phyloP scores from a whole-genome alignment of 2,113 vertebrate genomes.

The Chaenocephalus aceratus region DNA sequence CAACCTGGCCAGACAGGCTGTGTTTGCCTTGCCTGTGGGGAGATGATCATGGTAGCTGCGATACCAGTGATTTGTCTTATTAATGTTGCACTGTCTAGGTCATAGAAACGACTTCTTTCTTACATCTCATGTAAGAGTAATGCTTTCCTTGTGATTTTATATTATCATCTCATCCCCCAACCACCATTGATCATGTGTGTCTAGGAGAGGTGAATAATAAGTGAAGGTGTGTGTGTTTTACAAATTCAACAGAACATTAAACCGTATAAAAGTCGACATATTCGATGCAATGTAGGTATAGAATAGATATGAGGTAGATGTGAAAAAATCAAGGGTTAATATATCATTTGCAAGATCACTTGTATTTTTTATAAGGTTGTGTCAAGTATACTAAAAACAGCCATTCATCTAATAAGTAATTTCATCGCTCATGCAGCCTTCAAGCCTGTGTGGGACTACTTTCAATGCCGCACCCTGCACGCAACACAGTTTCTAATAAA shows the following conservation, averaged over 20 bases:
- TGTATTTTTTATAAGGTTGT: conserved; percentile 58
- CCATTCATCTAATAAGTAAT: conserved; percentile 70
- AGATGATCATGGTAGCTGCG: conserved; percentile 44
- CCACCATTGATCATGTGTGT: conserved; percentile 39
- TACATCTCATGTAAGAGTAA: conserved; percentile 49
- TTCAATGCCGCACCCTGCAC: conserved; percentile 34
- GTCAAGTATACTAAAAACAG: conserved; percentile 48
- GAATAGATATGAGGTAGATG: conserved; percentile 18
- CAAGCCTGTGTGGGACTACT: conserved; percentile 38
- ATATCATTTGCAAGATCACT: conserved; percentile 61
- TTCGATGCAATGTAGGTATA: conserved; percentile 17
- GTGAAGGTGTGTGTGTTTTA: conserved; percentile 41
- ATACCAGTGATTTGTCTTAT: conserved; percentile 54
- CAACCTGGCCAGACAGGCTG: conserved; percentile 35
- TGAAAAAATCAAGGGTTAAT: conserved; percentile 47
- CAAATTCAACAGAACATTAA: conserved; percentile 52
- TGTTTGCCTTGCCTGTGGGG: conserved; percentile 36
- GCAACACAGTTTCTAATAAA: conserved; percentile 64
- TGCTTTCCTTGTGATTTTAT: conserved; percentile 39
- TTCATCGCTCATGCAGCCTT: conserved; percentile 53
- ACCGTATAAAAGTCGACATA: conserved; percentile 9
- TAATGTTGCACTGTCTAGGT: conserved; percentile 43
- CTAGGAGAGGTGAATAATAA: conserved; percentile 50
- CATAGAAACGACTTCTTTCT: conserved; percentile 14
- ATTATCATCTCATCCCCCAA: conserved; percentile 44